Percentiles rank a stretch among this genome's conserved stretches.
These are phyloP conservation scores for Spea multiplicata DNA, from an alignment of 2,113 vertebrate species.

Conservation along the genomic window DNA sequence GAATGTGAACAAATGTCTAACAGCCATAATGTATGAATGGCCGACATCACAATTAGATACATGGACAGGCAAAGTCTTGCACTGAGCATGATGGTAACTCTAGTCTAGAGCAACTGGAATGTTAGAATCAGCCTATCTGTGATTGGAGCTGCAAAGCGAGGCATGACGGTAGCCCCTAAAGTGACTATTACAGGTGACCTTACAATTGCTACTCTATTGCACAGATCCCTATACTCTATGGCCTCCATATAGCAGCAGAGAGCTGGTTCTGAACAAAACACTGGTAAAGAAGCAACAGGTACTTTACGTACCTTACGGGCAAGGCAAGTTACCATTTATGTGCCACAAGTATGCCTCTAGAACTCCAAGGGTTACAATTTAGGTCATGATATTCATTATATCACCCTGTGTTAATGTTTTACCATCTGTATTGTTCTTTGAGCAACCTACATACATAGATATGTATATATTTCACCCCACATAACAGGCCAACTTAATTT, in stretches of 20 bases:
- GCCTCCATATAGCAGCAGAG: slow-evolving; percentile 32
- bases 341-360: not conserved
- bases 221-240: slow-evolving; percentile 35
- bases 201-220: slow-evolving; percentile 28
- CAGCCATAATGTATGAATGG: not conserved
- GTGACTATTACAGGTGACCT: slow-evolving; percentile 11
- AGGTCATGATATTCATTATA: no score
- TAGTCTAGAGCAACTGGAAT: no score
- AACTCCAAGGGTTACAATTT: no score
- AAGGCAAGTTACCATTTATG: not conserved
- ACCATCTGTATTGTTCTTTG: no score
- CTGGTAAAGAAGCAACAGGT: not conserved
- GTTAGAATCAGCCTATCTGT: no score
- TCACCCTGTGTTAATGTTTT: no score
- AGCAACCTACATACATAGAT: no score
- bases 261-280: not conserved
- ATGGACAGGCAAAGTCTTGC: no score
- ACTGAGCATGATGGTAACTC: no score
- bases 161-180: slow-evolving; percentile 4
- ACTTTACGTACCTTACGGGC: not conserved
- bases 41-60: not conserved
- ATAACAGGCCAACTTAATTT: not conserved
- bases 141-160: not conserved
- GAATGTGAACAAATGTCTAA: not conserved
- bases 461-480: no score